Conservation (phyloP, 1,140 invertebrate genomes). For the Macrocentrus cingulum region DNA sequence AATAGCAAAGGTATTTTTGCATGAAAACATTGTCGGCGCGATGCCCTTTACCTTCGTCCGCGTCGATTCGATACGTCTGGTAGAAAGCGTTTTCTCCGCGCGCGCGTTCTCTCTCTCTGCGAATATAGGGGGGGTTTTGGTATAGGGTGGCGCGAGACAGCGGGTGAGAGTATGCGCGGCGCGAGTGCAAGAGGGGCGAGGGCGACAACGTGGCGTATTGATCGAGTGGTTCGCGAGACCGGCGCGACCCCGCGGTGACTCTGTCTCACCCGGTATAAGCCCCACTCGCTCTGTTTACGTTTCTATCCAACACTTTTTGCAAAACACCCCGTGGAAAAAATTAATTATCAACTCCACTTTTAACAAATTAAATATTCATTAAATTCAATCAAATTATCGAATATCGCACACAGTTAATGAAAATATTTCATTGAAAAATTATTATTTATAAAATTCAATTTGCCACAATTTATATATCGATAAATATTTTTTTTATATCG, state of each 20-base stretch:
- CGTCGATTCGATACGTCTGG: constrained; percentile 43
- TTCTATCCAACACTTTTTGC: constrained; percentile 18
- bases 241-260: constrained; percentile 23
- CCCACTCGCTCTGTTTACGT: constrained; percentile 18
- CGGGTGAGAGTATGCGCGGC: constrained; percentile 11
- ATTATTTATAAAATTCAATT: too few species aligned
- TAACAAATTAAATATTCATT: background rate
- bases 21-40: constrained; percentile 29
- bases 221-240: constrained; percentile 55
- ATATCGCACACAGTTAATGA: too few species aligned
- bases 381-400: too few species aligned
- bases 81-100: constrained; percentile 41
- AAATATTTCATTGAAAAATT: too few species aligned
- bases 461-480: background rate
- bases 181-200: constrained; percentile 30
- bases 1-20: background rate
- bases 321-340: constrained; percentile 21
- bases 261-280: constrained; percentile 26
- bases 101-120: constrained; percentile 27
- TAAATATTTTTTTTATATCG: background rate
- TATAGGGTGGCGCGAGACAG: background rate
- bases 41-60: constrained; percentile 38
- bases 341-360: constrained; percentile 23
- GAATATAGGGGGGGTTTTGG: constrained; percentile 8
- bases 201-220: constrained; percentile 57